Base-by-base conservation (phyloP, 1,140 invertebrate species). In the Hypsibius dujardini region DNA sequence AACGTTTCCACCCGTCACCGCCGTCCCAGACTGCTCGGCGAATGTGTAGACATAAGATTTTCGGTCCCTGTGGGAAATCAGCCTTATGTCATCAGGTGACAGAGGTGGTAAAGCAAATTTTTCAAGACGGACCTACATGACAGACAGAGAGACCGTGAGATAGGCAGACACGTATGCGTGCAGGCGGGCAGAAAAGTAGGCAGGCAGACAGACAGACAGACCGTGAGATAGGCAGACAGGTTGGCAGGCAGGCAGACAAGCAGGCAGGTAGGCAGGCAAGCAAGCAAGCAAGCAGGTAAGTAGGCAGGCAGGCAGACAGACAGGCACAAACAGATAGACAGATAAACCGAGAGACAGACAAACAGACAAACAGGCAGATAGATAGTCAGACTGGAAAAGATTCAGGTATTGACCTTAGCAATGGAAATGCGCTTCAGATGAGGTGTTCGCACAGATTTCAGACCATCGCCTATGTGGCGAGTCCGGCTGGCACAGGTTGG, bases 351-450 rank as follows among this genome's bases (percentile, higher is more conserved):
- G 28, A 28, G 28, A 28, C 28, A 28, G 28, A 28, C 28, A 28
- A 28, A 28, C 28, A 28, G 28, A 28, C 28, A 28, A 28, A 28
- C 28, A 28, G 28, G 28, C 28, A 28, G 28, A 28, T 28, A 28
- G 28, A n/a, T n/a, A n/a, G n/a, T 28, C 28, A 28, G 28, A 28
- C 28, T 28, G 28, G 28, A 28, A 56, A 56, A 56, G n/a, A 7
- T 12, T 56, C 7, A 56, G 7, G 50, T 12, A 56, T 42, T 67
- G 7, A 67, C 62, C 62, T 45, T 12, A 7, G 62, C 62, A 15
- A 67, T 67, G 12, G 62, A 67, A 15, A 45, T 67, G 12, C 62
- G 62, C 42, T 67, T 67, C 62, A 67, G 42, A 42, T 67, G 62
- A 15, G 62, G 62, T 15, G 62, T 67, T 42, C 3, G 62, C 12